These are phyloP conservation scores for Stercorarius parasiticus DNA, from an alignment of 2,113 vertebrate genomes.

Conservation along the genomic window DNA sequence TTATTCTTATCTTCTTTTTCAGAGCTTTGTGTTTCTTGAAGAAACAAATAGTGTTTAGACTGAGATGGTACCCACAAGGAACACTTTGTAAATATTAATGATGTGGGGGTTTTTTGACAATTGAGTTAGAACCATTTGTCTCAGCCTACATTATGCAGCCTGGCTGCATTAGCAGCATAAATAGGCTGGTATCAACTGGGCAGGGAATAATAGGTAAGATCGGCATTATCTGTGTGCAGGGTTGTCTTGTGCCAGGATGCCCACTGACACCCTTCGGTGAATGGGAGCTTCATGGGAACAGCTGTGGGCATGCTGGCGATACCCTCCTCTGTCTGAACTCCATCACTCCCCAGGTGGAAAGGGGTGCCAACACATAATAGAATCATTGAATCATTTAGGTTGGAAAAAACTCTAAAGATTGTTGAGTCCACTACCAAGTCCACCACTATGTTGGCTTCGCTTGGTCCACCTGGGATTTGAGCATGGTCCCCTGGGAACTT, in stretches of 20 bases:
- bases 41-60: background rate
- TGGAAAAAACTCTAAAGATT: background rate
- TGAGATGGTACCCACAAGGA: background rate
- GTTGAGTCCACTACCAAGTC: background rate
- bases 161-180: background rate
- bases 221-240: background rate
- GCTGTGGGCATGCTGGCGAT: rapidly evolving
- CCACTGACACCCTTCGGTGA: background rate
- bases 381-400: background rate
- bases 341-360: background rate
- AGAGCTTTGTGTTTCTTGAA: background rate
- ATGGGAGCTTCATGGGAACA: background rate
- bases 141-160: background rate
- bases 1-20: background rate
- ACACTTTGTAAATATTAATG: background rate
- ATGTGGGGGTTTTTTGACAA: background rate
- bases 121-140: background rate
- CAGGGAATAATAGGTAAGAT: background rate
- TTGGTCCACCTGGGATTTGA: background rate
- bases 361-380: background rate
- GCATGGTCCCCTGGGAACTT: background rate
- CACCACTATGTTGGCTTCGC: background rate
- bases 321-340: background rate
- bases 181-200: background rate
- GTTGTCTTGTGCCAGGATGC: background rate